A percentile compares a stretch with the other conserved stretches of the same genome.
phyloP scores from a whole-genome alignment of 2,797 vertebrate species.

The Neoniphon sammara region DNA sequence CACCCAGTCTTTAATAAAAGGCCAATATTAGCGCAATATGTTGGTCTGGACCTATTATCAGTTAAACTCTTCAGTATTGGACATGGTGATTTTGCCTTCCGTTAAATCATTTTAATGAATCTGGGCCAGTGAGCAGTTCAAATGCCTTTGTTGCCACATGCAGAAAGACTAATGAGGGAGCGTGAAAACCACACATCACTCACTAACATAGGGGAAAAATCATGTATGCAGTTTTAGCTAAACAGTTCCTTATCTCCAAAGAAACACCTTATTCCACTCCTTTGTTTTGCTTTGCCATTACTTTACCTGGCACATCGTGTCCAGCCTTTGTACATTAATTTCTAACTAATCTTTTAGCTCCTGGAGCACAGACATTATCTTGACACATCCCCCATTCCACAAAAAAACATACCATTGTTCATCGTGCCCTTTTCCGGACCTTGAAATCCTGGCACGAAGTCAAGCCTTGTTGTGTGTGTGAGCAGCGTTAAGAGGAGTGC shows the following conservation, averaged over 20 bases:
- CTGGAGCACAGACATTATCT: slow-evolving; percentile 56
- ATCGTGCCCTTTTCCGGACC: slow-evolving; percentile 41
- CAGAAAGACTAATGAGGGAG: slow-evolving; percentile 29
- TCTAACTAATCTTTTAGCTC: slow-evolving; percentile 49
- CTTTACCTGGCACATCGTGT: slow-evolving; percentile 37
- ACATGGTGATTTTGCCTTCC: slow-evolving; percentile 14
- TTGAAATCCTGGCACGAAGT: slow-evolving; percentile 50
- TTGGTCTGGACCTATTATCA: slow-evolving; percentile 15
- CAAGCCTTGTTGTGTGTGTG: slow-evolving; percentile 33
- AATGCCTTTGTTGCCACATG: slow-evolving; percentile 21
- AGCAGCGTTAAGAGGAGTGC: slow-evolving; percentile 18
- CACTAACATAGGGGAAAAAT: slow-evolving; percentile 35
- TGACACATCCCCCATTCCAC: slow-evolving; percentile 32
- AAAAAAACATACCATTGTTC: slow-evolving; percentile 55
- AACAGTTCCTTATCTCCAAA: slow-evolving; percentile 73
- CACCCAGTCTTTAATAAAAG: slow-evolving; percentile 12
- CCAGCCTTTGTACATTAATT: slow-evolving; percentile 27
- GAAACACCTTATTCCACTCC: slow-evolving; percentile 64
- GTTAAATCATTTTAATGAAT: slow-evolving; percentile 41
- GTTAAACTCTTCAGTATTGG: slow-evolving; percentile 14
- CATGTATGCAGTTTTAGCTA: slow-evolving; percentile 41
- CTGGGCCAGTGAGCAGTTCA: slow-evolving; percentile 22
- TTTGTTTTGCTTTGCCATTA: slow-evolving; percentile 45
- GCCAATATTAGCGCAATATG: slow-evolving; percentile 9
- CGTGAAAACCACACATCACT: slow-evolving; percentile 39